Base-by-base conservation (phyloP, 2,888 invertebrate species). In the Helobdella robusta region DNA sequence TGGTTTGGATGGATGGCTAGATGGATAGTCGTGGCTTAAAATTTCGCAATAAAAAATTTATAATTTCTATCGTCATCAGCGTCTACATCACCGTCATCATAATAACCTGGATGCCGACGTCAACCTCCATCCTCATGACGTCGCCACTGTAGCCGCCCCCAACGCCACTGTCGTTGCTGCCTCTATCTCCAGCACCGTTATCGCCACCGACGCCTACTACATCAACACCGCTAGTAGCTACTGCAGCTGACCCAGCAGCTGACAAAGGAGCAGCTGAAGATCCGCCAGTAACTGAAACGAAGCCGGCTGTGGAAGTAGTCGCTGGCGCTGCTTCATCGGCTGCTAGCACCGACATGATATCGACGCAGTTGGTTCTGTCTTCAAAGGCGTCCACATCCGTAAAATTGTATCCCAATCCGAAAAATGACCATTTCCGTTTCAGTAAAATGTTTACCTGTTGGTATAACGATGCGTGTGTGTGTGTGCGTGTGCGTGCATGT, bases 321-420 rank as follows among this genome's bases (percentile, higher is more conserved):
- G 25, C 3, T 5, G 60, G 48, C 11, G 25, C 11, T n/a, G 11
- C n/a, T 40, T 40, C 44, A 11, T 40, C 44, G 44, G 11, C n/a
- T 11, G 11, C n/a, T 40, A 11, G 11, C 11, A n/a, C 5, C 4
- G 56, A 56, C 8, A 18, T 1, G 32, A 56, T 11, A 48, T 78
- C 78, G 25, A 77, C 69, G 67, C 73, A 75, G 0, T 73, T 75
- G 69, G 78, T 77, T 67, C 79, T 79, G n/a, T 74, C 74, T 62
- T 77, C 75, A 20, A 67, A 73, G 5, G 76, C 76, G 70, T 76
- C 75, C 35, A 77, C 69, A 67, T 79, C 78, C 18, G 67, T 66
- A 66, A 80, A 79, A 4, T 68, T 67, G 60, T 71, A 69, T 3
- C 77, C 75, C 6, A 74, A 75, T 30, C 78, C 78, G 70, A 77